Evolutionary conservation across 2,888 invertebrate species (phyloP), one percentile per base, ranked within the genome.

Genomic region (Aelia acuminata): DNA sequence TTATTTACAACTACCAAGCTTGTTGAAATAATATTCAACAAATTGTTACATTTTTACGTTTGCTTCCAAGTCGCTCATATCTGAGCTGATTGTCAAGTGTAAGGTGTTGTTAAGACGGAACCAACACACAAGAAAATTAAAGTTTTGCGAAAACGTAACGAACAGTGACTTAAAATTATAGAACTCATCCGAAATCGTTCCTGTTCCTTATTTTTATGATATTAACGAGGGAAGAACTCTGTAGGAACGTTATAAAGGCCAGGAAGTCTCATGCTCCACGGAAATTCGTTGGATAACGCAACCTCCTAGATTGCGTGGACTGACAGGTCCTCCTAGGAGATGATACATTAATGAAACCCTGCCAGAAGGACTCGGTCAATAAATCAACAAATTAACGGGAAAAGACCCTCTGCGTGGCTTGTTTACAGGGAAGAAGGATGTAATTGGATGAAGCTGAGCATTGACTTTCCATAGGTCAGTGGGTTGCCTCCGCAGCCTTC

Each of bases 371-470:
- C 63, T 63, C 31, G 63, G 63, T 63, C 63, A 63, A 63, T 63
- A 63, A 63, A 63, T 63, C 63, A 63, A 63, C 31, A 63, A 63
- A 63, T 63, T 63, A 63, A 63, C 63, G 63, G 63, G 63, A 63
- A 63, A 4, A 31, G 31, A 63, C 63, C 5, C 63, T 31, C 57
- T 11, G 57, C 57, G 31, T 63, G 63, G 63, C 63, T 63, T 63
- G 63, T 63, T 63, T 63, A 63, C 63, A 63, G 63, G 31, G 63
- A 15, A 4, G 26, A 63, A n/a, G 63, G 63, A 31, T 63, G 63
- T 63, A 63, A 63, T 63, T 63, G 63, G 63, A 63, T 31, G 63
- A 31, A 31, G 63, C 63, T 63, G 63, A 63, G 63, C 63, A 18
- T 63, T 31, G 63, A 31, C 31, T 63, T 63, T 63, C 31, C 15